Percentiles rank a stretch among this genome's conserved stretches.
Evolutionary conservation across 2,113 vertebrate genomes (phyloP).

Genomic region (Actenoides lindsayi): DNA sequence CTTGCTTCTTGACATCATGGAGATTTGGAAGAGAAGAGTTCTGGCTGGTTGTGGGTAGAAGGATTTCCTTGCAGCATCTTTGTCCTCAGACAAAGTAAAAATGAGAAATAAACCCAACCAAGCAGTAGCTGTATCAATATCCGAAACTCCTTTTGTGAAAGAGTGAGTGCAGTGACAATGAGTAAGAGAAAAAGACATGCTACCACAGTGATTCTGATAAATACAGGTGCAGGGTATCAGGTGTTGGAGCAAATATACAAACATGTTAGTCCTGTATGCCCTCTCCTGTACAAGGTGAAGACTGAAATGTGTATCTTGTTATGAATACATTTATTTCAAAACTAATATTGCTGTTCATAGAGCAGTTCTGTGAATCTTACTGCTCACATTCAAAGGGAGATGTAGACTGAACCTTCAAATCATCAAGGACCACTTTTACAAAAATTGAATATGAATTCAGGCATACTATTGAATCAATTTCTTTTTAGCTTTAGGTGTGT

Average conservation of each 20-base stretch:
- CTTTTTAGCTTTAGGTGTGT: constrained; percentile 43
- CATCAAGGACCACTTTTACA: constrained; percentile 38
- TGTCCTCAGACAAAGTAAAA: neutral
- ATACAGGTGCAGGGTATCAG: neutral
- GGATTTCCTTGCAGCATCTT: neutral
- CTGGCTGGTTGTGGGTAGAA: neutral
- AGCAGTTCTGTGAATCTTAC: neutral
- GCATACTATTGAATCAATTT: constrained; percentile 64
- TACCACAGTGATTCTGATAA: neutral
- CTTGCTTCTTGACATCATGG: neutral
- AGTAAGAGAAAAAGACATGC: neutral
- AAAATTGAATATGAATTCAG: constrained; percentile 69
- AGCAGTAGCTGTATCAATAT: neutral
- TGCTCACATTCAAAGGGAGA: constrained; percentile 11
- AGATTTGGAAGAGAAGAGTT: neutral
- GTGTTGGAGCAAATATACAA: neutral
- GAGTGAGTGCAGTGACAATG: neutral
- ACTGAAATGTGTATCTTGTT: neutral
- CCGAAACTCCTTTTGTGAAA: neutral
- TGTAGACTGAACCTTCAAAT: constrained; percentile 39
- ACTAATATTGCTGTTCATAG: neutral
- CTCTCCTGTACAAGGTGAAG: neutral
- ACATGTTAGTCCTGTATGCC: neutral
- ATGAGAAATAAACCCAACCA: neutral
- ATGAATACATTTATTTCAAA: neutral